These are phyloP conservation scores for Acrocephalus arundinaceus DNA, from an alignment of 2,113 vertebrate genomes.

Conservation along the genomic window DNA sequence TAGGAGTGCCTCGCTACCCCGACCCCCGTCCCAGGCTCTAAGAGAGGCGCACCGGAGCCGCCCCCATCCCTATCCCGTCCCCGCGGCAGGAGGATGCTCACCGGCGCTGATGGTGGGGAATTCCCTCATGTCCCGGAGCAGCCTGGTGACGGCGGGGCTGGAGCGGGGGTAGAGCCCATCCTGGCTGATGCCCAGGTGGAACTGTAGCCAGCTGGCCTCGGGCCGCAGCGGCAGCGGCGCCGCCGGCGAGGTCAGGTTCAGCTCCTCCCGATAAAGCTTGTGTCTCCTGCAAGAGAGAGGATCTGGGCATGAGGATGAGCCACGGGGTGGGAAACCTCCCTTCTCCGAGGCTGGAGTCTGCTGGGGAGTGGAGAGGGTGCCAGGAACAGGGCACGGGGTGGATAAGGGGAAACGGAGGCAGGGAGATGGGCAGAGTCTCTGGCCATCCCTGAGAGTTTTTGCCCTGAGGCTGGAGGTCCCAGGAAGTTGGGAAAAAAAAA, in stretches of 20 bases:
- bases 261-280: slow-evolving; percentile 61
- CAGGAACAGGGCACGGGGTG: background rate
- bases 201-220: slow-evolving; percentile 88
- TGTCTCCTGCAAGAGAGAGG: slow-evolving; percentile 56
- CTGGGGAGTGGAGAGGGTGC: background rate
- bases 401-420: background rate
- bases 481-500: too few species aligned
- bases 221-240: slow-evolving; percentile 50
- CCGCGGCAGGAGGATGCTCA: background rate
- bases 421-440: background rate
- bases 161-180: slow-evolving; percentile 84
- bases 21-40: background rate
- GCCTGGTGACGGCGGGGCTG: slow-evolving; percentile 70
- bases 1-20: too few species aligned
- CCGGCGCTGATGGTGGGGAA: slow-evolving; percentile 80
- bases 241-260: slow-evolving; percentile 56
- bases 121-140: slow-evolving; percentile 81
- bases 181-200: slow-evolving; percentile 89
- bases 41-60: too few species aligned
- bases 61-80: background rate
- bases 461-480: background rate
- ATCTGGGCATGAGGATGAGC: background rate
- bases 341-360: background rate
- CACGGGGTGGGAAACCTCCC: fast-evolving
- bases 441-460: background rate